A percentile compares a stretch with the other conserved stretches of the same genome.
Evolutionary conservation across 2,888 invertebrate genomes (phyloP).

Genomic region (Palloptera scutellata): DNA sequence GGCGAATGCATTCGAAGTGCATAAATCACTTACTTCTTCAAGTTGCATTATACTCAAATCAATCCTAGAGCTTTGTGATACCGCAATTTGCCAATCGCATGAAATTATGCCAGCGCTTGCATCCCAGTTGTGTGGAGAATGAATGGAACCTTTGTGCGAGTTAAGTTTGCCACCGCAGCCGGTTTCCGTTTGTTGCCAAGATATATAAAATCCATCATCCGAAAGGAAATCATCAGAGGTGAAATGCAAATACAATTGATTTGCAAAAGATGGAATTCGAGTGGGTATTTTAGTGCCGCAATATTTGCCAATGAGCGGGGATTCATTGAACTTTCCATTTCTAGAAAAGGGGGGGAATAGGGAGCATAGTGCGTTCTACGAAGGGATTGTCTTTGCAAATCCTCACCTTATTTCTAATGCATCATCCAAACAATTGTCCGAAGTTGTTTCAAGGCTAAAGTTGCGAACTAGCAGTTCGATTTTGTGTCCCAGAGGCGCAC

Average conservation of each 20-base stretch:
- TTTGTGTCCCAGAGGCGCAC: constrained; percentile 76
- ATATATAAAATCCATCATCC: constrained; percentile 75
- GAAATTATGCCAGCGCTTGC: constrained; percentile 74
- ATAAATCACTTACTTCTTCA: constrained; percentile 61
- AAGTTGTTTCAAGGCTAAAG: constrained; percentile 73
- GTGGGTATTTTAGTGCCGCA: constrained; percentile 75
- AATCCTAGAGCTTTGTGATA: constrained; percentile 76
- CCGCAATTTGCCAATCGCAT: constrained; percentile 83
- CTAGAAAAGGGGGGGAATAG: constrained; percentile 62
- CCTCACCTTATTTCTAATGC: constrained; percentile 76
- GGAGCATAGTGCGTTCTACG: background rate
- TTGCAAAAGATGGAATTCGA: constrained; percentile 76
- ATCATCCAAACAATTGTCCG: constrained; percentile 69
- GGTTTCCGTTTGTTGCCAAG: constrained; percentile 72
- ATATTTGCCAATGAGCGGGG: constrained; percentile 82
- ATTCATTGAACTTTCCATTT: constrained; percentile 76
- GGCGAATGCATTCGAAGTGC: constrained; percentile 67
- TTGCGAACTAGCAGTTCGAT: constrained; percentile 74
- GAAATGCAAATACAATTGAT: constrained; percentile 79
- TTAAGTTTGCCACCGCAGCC: constrained; percentile 85
- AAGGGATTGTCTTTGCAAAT: background rate
- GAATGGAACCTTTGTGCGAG: constrained; percentile 76
- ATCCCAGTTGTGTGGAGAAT: constrained; percentile 86
- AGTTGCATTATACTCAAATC: constrained; percentile 71
- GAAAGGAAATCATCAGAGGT: constrained; percentile 73